Evolutionary conservation across 2,888 invertebrate species (phyloP).

Genomic region (Schrankia costaestrigalis): DNA sequence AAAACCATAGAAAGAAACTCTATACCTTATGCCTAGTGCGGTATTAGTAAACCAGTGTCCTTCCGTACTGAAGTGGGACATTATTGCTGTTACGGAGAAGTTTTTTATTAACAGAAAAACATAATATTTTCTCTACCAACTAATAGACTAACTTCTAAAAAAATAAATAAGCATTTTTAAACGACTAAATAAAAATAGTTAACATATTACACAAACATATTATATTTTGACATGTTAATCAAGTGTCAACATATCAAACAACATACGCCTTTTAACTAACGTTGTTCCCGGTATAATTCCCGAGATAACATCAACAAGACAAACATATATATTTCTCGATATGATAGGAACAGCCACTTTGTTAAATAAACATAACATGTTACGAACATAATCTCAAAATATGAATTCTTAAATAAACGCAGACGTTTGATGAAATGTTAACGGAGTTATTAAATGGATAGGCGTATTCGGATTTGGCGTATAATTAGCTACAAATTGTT

Average conservation of each 20-base stretch:
- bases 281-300: slow-evolving; percentile 16
- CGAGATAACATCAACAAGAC: slow-evolving; percentile 26
- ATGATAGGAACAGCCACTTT: slow-evolving; percentile 46
- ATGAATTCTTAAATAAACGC: slow-evolving; percentile 27
- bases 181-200: too few relatives aligned
- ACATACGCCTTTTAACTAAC: slow-evolving; percentile 3
- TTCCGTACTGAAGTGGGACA: too few relatives aligned
- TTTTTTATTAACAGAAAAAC: too few relatives aligned
- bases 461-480: background rate
- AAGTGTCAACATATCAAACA: background rate
- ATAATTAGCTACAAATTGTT: background rate
- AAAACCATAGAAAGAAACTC: too few relatives aligned
- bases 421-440: slow-evolving; percentile 21
- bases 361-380: slow-evolving; percentile 46
- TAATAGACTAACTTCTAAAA: too few relatives aligned
- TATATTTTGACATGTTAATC: slow-evolving; percentile 4
- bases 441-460: slow-evolving; percentile 13
- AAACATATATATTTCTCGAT: slow-evolving; percentile 21
- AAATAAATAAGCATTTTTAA: too few relatives aligned
- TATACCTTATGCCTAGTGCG: too few relatives aligned
- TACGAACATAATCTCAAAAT: slow-evolving; percentile 34
- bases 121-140: too few relatives aligned
- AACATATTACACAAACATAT: too few relatives aligned
- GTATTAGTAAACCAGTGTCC: too few relatives aligned
- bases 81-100: too few relatives aligned